Base-by-base conservation (phyloP, 2,888 invertebrate species). In the Chloroclysta siterata region DNA sequence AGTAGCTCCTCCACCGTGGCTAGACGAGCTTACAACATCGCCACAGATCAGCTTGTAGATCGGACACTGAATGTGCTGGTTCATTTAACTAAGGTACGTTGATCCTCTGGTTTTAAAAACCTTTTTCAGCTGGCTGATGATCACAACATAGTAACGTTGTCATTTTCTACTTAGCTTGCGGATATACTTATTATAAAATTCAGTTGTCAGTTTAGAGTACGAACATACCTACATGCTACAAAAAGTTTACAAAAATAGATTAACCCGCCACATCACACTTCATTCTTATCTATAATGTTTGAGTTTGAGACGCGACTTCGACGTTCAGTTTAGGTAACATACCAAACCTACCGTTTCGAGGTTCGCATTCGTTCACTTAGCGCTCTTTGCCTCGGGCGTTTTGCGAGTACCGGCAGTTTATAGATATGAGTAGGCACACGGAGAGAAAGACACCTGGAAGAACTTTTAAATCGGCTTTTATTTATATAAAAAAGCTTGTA, bases 21-120 rank as follows among this genome's bases (percentile, higher is more conserved):
- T 88, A 88, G 88, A 89, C 91, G 78, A 80, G 86, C 90, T 91
- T 90, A 79, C 90, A 91, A 91, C 84, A 77, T 78, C 79, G 75
- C 75, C 89, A 88, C 78, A 90, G 89, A 91, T 78, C 83, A 84
- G 74, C 75, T 72, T 75, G 78, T 77, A 87, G 85, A 86, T 76
- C 77, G 69, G 75, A 74, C 79, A 76, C 60, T 63, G 7, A 28
- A 13, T n/a, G 28, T 48, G 11, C 47, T 10, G 47, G 10, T 33
- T 8, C 8, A 33, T 33, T 33, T 29, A 29, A 29, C 29, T 29
- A 8, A 36, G 36, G 36, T 36, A 8, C 36, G 6, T 6, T 29
- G n/a, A n/a, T n/a, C n/a, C n/a, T n/a, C n/a, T n/a, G 36, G 11
- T 39, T 39, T 39, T 1, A 39, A 39, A 39, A 39, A 39, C 2